Evolutionary conservation across 1,140 invertebrate species (phyloP).

Genomic region (Lethocerus indicus): DNA sequence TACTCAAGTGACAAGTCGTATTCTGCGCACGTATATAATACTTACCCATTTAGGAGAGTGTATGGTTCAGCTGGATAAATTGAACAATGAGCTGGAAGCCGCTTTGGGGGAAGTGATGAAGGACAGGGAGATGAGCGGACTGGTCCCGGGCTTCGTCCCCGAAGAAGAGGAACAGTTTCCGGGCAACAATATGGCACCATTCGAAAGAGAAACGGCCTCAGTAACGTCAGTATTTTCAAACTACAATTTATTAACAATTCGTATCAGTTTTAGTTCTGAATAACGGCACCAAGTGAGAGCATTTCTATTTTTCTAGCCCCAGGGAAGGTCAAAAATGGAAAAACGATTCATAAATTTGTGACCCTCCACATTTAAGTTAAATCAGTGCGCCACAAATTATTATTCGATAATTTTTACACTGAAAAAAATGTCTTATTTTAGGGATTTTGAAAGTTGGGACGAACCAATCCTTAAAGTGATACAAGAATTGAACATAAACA

Average conservation of each 20-base stretch:
- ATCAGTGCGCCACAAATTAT: background rate
- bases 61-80: constrained; percentile 17
- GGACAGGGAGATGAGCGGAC: constrained; percentile 4
- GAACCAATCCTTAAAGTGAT: constrained; percentile 18
- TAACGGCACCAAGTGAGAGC: background rate
- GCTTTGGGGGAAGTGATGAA: constrained; percentile 11
- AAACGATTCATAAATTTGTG: background rate
- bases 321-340: background rate
- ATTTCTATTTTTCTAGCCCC: background rate
- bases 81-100: constrained; percentile 16
- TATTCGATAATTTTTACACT: background rate
- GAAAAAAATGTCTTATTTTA: background rate
- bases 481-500: constrained; percentile 17
- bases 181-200: background rate
- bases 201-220: too few species aligned
- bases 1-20: background rate
- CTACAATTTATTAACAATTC: background rate
- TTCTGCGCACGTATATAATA: too few species aligned
- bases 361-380: background rate
- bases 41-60: constrained; percentile 18
- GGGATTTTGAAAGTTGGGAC: constrained; percentile 7
- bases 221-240: too few species aligned
- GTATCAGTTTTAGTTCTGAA: too few species aligned
- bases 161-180: constrained; percentile 9
- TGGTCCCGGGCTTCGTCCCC: constrained; percentile 9